Base-by-base conservation (phyloP, 2,113 vertebrate genomes). In the Elgaria multicarinata region DNA sequence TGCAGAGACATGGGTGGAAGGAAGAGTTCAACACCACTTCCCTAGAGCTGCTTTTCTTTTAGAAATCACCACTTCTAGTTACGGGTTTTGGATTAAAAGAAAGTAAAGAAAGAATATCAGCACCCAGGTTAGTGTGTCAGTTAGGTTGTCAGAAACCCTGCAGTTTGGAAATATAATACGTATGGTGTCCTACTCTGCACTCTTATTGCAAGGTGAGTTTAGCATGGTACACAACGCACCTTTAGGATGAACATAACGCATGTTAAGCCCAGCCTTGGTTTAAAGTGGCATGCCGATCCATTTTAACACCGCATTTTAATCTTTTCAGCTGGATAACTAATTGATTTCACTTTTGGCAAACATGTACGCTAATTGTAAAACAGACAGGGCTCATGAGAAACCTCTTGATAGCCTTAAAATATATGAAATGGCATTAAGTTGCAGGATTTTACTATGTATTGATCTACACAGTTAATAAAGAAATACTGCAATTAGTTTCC, bases 401-500 rank as follows among this genome's bases (percentile, higher is more conserved):
- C 31, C 55, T 77, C 58, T 64, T 26, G 33, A 6, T 87, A 87
- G 74, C 85, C 75, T 78, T 87, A 44, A 78, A 50, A 87, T n/a
- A 36, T 87, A 50, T 50, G 42, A 87, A 78, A 87, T 2, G 31
- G 86, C 58, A 77, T 77, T 78, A 62, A n/a, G 6, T 87, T 39
- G 16, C 31, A 8, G 62, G 58, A 50, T 67, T 50, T 87, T 77
- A 78, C 75, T 87, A 53, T 50, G 53, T 66, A 87, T 78, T 50
- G 44, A 87, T 85, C 67, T 53, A 72, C 44, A 67, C 20, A 50
- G 62, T 78, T 66, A 87, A 87, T 67, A 50, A 78, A 50, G 8
- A 53, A 85, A 66, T n/a, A 36, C 55, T 42, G 66, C 75, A 87
- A 87, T 87, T 87, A 78, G 86, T n/a, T 53, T 74, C 66, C 86